phyloP scores from a whole-genome alignment of 2,797 vertebrate genomes.

The Syndactyla subalaris region DNA sequence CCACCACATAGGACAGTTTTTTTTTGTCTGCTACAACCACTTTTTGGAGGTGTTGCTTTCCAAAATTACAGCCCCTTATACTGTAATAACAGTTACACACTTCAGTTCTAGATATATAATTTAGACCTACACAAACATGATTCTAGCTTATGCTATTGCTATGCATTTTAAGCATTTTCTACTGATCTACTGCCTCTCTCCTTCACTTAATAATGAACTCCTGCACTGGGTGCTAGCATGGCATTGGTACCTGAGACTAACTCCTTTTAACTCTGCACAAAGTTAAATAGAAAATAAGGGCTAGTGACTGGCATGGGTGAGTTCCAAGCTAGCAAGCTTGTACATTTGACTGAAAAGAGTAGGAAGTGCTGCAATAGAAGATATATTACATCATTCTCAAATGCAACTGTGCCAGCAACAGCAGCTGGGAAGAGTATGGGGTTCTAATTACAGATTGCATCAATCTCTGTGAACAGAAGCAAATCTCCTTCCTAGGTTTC shows the following conservation, averaged over 20 bases:
- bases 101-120: not conserved
- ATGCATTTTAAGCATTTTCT: not conserved
- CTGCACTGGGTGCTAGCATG: not conserved
- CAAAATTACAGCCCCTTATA: not conserved
- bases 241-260: not conserved
- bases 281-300: not conserved
- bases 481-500: conserved; percentile 58
- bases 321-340: not conserved
- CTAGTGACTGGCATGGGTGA: not conserved
- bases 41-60: not conserved
- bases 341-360: conserved; percentile 52
- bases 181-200: not conserved
- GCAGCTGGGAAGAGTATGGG: conserved; percentile 68
- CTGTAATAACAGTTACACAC: not conserved
- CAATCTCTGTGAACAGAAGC: conserved; percentile 64
- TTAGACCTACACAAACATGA: not conserved
- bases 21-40: not conserved
- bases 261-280: not conserved
- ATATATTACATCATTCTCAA: conserved; percentile 65
- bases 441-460: conserved; percentile 74
- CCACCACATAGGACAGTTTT: not conserved
- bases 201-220: not conserved
- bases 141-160: not conserved
- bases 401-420: conserved; percentile 61
- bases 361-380: conserved; percentile 47